These are phyloP conservation scores for Ophiothrix spiculata DNA, from an alignment of 35 echinoderm and acorn worm species.

Conservation along the genomic window DNA sequence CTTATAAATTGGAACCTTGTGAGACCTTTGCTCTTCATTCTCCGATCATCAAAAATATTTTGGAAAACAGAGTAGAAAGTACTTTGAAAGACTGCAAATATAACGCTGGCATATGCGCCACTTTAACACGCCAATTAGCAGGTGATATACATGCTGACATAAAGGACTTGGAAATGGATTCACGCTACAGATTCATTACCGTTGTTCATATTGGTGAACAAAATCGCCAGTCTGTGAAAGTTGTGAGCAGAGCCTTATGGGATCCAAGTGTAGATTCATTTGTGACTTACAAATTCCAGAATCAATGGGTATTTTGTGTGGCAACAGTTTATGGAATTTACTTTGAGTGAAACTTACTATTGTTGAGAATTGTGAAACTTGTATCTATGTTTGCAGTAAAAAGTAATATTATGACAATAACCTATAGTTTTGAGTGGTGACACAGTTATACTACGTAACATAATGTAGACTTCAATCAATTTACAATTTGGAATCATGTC, in stretches of 20 bases:
- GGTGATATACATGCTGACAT: slow-evolving; percentile 54
- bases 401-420: too few species aligned
- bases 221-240: slow-evolving; percentile 27
- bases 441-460: too few species aligned
- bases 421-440: too few species aligned
- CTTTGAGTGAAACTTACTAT: slow-evolving; percentile 57
- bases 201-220: slow-evolving; percentile 67
- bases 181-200: slow-evolving; percentile 65
- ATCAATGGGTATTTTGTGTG: slow-evolving; percentile 64
- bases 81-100: slow-evolving; percentile 39
- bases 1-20: slow-evolving; percentile 50
- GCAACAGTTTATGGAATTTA: slow-evolving; percentile 80
- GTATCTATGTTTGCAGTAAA: too few species aligned
- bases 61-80: slow-evolving; percentile 21
- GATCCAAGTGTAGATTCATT: slow-evolving; percentile 60
- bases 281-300: slow-evolving; percentile 56
- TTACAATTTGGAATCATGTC: too few species aligned
- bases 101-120: slow-evolving; percentile 42
- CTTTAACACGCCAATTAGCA: slow-evolving; percentile 25
- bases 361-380: too few species aligned
- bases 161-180: slow-evolving; percentile 45
- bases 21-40: slow-evolving; percentile 32
- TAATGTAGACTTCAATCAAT: too few species aligned
- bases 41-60: too few species aligned
- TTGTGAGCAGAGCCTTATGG: slow-evolving; percentile 60